Evolutionary conservation across 2,113 vertebrate genomes (phyloP).

Genomic region (Anarrhichthys ocellatus): DNA sequence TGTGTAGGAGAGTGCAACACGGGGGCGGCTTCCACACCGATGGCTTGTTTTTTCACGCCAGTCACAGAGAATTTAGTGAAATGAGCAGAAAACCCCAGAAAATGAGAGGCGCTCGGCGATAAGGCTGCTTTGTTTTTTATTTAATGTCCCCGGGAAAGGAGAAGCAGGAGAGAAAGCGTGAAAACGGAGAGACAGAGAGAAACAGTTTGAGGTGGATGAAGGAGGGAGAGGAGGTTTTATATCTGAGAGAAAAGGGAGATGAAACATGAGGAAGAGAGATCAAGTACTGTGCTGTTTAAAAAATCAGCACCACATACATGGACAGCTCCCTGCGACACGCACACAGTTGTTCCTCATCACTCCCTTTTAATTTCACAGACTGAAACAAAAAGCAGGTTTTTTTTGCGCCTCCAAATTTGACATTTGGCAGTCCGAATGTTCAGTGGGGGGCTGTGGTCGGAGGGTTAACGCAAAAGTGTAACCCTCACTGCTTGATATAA

Average conservation of each 20-base stretch:
- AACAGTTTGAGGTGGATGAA: no score
- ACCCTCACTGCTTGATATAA: neutral
- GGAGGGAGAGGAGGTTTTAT: neutral
- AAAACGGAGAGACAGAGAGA: neutral
- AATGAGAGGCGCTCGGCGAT: constrained; percentile 15
- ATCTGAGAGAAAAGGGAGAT: neutral
- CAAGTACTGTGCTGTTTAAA: neutral
- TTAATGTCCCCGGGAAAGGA: neutral
- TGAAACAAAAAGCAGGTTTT: neutral
- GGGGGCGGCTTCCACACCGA: neutral
- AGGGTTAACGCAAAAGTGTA: neutral
- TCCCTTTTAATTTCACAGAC: no score
- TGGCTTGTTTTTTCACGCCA: constrained; percentile 1
- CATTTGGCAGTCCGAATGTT: neutral
- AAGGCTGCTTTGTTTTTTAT: constrained; percentile 5
- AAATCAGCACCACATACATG: neutral
- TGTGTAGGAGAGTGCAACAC: constrained; percentile 20
- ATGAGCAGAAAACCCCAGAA: constrained; percentile 1
- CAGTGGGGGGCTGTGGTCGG: neutral
- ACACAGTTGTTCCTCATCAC: neutral
- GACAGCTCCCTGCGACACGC: constrained; percentile 27
- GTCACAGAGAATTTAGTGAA: constrained; percentile 8
- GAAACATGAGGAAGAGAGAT: neutral
- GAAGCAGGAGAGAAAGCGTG: neutral
- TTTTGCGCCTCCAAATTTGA: neutral